Evolutionary conservation across 2,888 invertebrate genomes (phyloP).

Genomic region (Seira sanloemensis): DNA sequence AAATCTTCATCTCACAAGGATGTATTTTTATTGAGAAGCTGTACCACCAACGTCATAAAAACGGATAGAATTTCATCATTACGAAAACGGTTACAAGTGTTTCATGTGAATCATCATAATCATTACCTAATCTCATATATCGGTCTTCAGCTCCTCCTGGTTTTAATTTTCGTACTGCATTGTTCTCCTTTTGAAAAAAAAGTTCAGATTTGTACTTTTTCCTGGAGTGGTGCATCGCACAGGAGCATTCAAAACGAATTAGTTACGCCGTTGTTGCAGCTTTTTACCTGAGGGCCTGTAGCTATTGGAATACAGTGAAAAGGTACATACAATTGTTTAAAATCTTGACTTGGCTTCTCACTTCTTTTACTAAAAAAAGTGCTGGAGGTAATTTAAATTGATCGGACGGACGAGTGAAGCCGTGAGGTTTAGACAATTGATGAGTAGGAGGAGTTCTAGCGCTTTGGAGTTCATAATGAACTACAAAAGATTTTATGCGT

Average conservation of each 20-base stretch:
- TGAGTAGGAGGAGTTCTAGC: not conserved
- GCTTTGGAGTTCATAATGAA: not conserved
- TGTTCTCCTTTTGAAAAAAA: too few relatives aligned
- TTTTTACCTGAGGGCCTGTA: not conserved
- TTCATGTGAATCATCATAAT: constrained; percentile 16
- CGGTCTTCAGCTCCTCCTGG: constrained; percentile 7
- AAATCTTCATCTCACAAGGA: not conserved
- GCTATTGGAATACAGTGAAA: not conserved
- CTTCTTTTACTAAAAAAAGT: not conserved
- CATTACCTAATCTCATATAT: not conserved
- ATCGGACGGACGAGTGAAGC: too few relatives aligned
- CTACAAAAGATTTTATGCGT: too few relatives aligned
- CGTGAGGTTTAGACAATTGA: not conserved
- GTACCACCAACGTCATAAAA: constrained; percentile 41
- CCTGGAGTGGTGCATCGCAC: too few relatives aligned
- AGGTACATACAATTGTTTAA: not conserved
- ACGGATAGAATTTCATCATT: constrained; percentile 26
- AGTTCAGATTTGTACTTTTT: too few relatives aligned
- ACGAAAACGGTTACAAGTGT: constrained; percentile 27
- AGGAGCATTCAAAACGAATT: not conserved
- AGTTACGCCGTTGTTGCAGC: not conserved
- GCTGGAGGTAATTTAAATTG: not conserved
- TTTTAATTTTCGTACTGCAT: constrained; percentile 5
- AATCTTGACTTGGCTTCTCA: too few relatives aligned
- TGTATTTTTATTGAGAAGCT: constrained; percentile 33